phyloP scores from a whole-genome alignment of 2,888 invertebrate species.

The Netelia inedita region DNA sequence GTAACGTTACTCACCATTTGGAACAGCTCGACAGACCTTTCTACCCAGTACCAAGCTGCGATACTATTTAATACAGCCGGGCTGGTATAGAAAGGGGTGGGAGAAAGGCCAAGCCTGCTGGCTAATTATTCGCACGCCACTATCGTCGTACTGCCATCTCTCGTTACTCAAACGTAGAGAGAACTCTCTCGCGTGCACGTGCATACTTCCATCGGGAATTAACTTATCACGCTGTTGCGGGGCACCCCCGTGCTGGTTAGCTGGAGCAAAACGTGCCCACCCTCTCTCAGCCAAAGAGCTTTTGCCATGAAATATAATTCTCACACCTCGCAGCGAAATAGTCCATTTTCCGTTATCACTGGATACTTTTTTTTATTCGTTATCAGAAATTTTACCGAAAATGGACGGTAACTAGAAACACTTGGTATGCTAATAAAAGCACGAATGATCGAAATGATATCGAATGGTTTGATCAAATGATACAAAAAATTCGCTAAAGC shows the following conservation, averaged over 20 bases:
- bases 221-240: constrained; percentile 39
- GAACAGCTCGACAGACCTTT: not conserved
- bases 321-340: not conserved
- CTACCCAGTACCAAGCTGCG: not conserved
- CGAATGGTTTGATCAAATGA: no score
- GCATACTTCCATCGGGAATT: constrained; percentile 30
- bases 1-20: not conserved
- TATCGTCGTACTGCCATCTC: constrained; percentile 16
- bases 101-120: constrained; percentile 9
- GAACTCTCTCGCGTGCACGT: constrained; percentile 8
- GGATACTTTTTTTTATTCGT: no score
- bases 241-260: not conserved
- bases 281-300: not conserved
- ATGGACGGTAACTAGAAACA: no score
- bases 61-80: constrained; percentile 1
- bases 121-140: constrained; percentile 55
- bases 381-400: no score
- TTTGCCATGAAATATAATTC: not conserved
- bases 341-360: not conserved
- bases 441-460: no score
- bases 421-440: no score
- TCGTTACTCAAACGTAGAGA: constrained; percentile 37
- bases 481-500: no score
- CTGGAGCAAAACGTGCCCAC: not conserved
- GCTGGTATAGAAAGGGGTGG: not conserved